phyloP scores from a whole-genome alignment of 1,140 invertebrate species.

The Drosophila subobscura region DNA sequence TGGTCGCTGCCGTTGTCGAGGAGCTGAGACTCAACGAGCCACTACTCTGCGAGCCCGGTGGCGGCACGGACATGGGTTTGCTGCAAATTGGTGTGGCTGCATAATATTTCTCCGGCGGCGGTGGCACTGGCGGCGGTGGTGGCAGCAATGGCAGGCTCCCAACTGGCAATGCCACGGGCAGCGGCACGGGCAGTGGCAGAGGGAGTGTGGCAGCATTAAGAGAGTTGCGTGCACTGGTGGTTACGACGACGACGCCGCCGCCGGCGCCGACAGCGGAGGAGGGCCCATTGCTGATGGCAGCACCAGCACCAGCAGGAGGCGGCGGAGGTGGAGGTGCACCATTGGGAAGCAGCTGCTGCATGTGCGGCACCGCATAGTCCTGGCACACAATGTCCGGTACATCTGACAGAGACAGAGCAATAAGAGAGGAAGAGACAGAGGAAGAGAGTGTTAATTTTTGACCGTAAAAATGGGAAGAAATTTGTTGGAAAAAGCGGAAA shows the following conservation, averaged over 20 bases:
- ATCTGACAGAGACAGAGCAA: conserved; percentile 79
- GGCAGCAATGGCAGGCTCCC: not conserved
- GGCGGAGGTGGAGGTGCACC: too few relatives aligned
- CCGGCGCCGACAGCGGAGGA: not conserved
- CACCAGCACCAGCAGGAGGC: conserved; percentile 39
- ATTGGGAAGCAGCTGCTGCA: conserved; percentile 81
- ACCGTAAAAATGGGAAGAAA: conserved; percentile 45
- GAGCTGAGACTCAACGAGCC: conserved; percentile 67
- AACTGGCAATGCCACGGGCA: too few relatives aligned
- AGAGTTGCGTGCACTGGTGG: conserved; percentile 62
- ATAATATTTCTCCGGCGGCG: conserved; percentile 79
- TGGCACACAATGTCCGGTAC: conserved; percentile 86
- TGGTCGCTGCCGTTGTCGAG: conserved; percentile 68
- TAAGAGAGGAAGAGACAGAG: conserved; percentile 7
- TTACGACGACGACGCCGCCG: conserved; percentile 14
- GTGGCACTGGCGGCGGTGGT: conserved; percentile 58
- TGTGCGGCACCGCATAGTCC: conserved; percentile 85
- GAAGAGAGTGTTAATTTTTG: conserved; percentile 60
- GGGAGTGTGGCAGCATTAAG: conserved; percentile 59
- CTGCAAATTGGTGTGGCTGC: conserved; percentile 76
- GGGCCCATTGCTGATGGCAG: conserved; percentile 6
- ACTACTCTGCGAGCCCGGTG: conserved; percentile 66
- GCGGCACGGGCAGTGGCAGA: not conserved
- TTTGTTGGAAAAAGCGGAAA: conserved; percentile 6
- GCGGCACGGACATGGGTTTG: conserved; percentile 47